phyloP scores from a whole-genome alignment of 1,140 invertebrate genomes.

The Galendromus occidentalis region DNA sequence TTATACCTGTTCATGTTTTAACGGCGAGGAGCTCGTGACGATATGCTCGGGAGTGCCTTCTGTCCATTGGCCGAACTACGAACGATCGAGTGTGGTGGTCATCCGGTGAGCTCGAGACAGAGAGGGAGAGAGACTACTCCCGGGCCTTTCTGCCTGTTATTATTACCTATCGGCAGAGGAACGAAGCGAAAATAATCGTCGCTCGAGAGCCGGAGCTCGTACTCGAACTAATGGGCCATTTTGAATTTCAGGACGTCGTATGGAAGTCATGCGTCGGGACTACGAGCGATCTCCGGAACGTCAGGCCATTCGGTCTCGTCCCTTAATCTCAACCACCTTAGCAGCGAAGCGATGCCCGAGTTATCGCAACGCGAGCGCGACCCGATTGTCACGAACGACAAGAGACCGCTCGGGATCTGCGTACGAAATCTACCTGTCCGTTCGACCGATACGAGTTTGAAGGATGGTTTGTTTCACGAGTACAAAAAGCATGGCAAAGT shows the following conservation, averaged over 20 bases:
- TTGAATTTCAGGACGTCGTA: slow-evolving; percentile 15
- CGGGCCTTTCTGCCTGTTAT: too few relatives aligned
- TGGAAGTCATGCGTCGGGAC: slow-evolving; percentile 15
- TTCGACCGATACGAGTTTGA: slow-evolving; percentile 73
- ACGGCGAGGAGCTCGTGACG: too few relatives aligned
- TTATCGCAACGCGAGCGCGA: slow-evolving; percentile 1
- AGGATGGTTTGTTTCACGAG: slow-evolving; percentile 91
- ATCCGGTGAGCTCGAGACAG: too few relatives aligned
- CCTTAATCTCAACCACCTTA: background rate
- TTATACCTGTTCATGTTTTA: too few relatives aligned
- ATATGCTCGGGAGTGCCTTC: too few relatives aligned
- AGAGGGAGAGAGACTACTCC: too few relatives aligned
- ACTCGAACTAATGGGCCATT: too few relatives aligned
- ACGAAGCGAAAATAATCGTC: too few relatives aligned
- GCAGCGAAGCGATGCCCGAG: background rate
- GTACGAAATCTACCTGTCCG: slow-evolving; percentile 69
- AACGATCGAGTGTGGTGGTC: too few relatives aligned
- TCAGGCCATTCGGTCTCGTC: slow-evolving; percentile 17
- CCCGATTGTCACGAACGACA: slow-evolving; percentile 39
- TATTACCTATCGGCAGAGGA: too few relatives aligned
- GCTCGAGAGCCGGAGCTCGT: too few relatives aligned
- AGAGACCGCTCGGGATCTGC: slow-evolving; percentile 63
- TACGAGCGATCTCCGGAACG: slow-evolving; percentile 14
- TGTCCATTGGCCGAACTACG: too few relatives aligned
- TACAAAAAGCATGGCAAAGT: slow-evolving; percentile 97